These are phyloP conservation scores for Bruchidius siliquastri DNA, from an alignment of 2,888 invertebrate species.

Conservation along the genomic window DNA sequence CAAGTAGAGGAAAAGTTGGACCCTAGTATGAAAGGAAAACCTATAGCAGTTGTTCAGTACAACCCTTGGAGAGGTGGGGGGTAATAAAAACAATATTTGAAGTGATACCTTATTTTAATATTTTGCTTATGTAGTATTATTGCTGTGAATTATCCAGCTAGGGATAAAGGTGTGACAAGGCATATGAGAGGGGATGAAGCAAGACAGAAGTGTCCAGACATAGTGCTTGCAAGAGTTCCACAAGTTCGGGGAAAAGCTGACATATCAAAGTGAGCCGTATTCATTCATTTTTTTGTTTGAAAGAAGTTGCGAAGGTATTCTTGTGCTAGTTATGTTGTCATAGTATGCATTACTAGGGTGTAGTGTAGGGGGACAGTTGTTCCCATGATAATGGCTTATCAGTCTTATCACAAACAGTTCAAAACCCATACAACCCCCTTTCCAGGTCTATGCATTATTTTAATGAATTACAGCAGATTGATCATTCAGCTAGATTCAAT, in stretches of 20 bases:
- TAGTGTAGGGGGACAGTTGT: no score
- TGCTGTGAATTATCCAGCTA: conserved; percentile 94
- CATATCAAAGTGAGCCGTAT: conserved; percentile 68
- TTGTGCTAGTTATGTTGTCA: no score
- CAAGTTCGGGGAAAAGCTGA: conserved; percentile 89
- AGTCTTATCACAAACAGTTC: no score
- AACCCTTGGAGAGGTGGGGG: conserved; percentile 91
- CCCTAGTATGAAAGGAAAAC: conserved; percentile 77
- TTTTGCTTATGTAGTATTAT: conserved; percentile 68
- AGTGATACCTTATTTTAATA: not conserved
- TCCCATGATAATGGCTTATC: no score
- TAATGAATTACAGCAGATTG: no score
- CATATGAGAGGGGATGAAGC: conserved; percentile 92
- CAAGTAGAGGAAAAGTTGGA: conserved; percentile 94
- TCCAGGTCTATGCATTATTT: no score
- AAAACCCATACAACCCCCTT: no score
- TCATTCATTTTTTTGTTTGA: not conserved
- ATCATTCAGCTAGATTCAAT: no score
- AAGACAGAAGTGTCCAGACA: conserved; percentile 80
- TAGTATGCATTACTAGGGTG: no score
- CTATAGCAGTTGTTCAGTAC: conserved; percentile 95
- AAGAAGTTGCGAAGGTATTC: not conserved
- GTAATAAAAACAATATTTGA: conserved; percentile 37
- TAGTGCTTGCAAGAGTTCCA: conserved; percentile 80
- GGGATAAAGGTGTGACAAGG: conserved; percentile 83